phyloP scores from a whole-genome alignment of 2,888 invertebrate species.

The Norana najaformis region DNA sequence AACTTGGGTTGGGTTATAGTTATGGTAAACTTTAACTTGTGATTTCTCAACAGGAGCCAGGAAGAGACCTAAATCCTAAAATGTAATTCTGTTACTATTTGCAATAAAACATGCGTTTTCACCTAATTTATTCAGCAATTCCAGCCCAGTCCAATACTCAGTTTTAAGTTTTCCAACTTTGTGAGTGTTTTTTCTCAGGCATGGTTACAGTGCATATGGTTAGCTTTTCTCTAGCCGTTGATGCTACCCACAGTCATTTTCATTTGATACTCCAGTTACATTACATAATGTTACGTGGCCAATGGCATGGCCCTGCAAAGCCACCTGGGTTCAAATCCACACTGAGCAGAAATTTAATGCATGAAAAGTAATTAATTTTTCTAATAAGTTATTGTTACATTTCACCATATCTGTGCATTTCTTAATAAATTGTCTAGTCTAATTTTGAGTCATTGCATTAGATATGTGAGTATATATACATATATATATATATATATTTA shows the following conservation, averaged over 20 bases:
- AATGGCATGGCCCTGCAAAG: not conserved
- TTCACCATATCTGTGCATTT: not conserved
- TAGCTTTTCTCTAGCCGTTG: not conserved
- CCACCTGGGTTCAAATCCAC: not conserved
- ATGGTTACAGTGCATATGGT: too few relatives aligned
- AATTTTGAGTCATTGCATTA: not conserved
- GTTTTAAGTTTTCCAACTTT: too few relatives aligned
- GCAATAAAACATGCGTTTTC: too few relatives aligned
- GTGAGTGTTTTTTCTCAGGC: too few relatives aligned
- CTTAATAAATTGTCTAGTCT: not conserved
- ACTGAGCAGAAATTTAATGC: not conserved
- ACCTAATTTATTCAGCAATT: too few relatives aligned
- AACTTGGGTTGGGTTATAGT: too few relatives aligned
- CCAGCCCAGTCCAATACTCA: too few relatives aligned
- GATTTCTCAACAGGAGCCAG: too few relatives aligned
- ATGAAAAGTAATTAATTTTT: not conserved
- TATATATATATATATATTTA: not conserved
- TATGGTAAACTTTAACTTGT: too few relatives aligned
- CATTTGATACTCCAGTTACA: not conserved
- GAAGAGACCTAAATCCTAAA: too few relatives aligned
- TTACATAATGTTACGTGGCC: not conserved
- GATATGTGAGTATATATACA: not conserved
- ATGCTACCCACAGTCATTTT: not conserved
- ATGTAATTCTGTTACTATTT: too few relatives aligned
- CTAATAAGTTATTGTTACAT: not conserved